These are phyloP conservation scores for Lobophora halterata DNA, from an alignment of 2,888 invertebrate genomes.

Conservation along the genomic window DNA sequence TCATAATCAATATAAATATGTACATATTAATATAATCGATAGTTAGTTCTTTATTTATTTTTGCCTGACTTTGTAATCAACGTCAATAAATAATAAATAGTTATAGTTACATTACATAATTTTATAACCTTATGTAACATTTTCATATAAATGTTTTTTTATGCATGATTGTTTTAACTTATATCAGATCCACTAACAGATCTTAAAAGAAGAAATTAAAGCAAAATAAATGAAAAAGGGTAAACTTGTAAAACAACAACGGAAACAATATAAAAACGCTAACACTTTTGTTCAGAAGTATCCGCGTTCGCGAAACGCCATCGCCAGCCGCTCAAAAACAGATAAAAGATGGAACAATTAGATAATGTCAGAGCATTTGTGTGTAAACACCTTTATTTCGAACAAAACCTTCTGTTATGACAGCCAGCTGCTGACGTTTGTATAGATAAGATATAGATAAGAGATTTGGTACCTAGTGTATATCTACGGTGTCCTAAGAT, in stretches of 20 bases:
- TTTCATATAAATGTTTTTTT: neutral
- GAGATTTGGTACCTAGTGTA: constrained; percentile 16
- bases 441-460: constrained; percentile 33
- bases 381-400: constrained; percentile 69
- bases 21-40: too few relatives aligned
- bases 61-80: too few relatives aligned
- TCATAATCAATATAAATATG: too few relatives aligned
- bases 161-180: neutral
- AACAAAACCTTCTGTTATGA: constrained; percentile 65
- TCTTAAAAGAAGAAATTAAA: too few relatives aligned
- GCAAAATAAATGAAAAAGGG: too few relatives aligned
- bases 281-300: constrained; percentile 36
- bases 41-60: too few relatives aligned
- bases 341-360: constrained; percentile 68
- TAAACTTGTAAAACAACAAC: too few relatives aligned
- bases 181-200: too few relatives aligned
- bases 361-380: constrained; percentile 63
- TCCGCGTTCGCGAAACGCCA: constrained; percentile 34
- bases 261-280: neutral
- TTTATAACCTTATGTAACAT: neutral
- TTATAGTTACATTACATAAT: too few relatives aligned
- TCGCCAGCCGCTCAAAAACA: constrained; percentile 43
- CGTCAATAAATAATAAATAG: too few relatives aligned
- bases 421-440: constrained; percentile 68
- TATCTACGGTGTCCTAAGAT: too few relatives aligned